phyloP scores from a whole-genome alignment of 2,888 invertebrate species.

The Drosophila affinis region DNA sequence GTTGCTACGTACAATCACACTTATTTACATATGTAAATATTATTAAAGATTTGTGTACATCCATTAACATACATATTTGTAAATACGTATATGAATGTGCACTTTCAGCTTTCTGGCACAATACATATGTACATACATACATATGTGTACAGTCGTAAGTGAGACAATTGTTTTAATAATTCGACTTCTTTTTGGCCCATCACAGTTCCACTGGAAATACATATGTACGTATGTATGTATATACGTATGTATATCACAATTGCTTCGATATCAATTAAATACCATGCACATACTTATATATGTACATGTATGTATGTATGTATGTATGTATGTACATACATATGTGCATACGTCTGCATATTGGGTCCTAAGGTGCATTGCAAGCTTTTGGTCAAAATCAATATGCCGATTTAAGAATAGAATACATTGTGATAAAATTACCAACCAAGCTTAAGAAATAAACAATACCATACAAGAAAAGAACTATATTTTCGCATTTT shows the following conservation, averaged over 20 bases:
- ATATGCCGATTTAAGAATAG: not conserved
- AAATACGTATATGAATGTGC: not conserved
- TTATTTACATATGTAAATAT: no score
- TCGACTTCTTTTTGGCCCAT: no score
- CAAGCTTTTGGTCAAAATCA: not conserved
- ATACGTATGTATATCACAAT: conserved; percentile 1
- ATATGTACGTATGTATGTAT: not conserved
- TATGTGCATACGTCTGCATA: conserved; percentile 2
- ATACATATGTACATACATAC: not conserved
- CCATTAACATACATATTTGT: not conserved
- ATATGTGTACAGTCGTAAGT: not conserved
- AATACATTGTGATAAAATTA: not conserved
- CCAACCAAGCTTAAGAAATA: not conserved
- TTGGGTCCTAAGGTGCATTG: not conserved
- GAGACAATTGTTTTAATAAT: no score
- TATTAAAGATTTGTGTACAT: not conserved
- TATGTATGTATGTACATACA: not conserved
- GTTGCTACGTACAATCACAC: no score
- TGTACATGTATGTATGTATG: not conserved
- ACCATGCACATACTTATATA: not conserved
- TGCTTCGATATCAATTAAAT: not conserved
- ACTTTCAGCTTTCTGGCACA: no score
- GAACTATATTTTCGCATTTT: not conserved
- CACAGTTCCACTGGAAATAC: no score
- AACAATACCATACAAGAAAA: not conserved